Evolutionary conservation across 2,797 vertebrate species (phyloP).

Genomic region (Perodicticus potto): DNA sequence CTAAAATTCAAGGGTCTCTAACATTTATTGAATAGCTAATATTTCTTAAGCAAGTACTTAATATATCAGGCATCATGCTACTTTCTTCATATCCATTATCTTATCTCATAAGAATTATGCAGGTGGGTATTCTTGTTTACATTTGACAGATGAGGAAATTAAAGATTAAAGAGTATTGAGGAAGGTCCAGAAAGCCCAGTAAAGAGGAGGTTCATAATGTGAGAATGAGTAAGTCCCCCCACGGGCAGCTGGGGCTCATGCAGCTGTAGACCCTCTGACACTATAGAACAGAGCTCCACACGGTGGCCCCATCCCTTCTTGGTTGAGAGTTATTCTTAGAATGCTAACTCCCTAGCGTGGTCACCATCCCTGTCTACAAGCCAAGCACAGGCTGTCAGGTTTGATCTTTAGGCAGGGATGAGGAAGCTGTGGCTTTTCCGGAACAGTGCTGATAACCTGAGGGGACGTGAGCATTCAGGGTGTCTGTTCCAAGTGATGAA

Average conservation of each 20-base stretch:
- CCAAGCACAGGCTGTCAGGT: background rate
- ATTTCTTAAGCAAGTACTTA: conserved; percentile 17
- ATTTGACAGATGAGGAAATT: conserved; percentile 51
- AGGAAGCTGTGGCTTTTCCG: background rate
- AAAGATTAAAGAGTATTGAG: background rate
- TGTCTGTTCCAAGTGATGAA: background rate
- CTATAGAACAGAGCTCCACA: background rate
- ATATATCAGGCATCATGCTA: background rate
- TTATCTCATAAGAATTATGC: background rate
- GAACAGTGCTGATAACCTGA: background rate
- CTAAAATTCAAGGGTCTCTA: background rate
- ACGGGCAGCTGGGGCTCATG: background rate
- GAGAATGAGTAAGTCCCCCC: background rate
- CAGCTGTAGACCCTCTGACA: background rate
- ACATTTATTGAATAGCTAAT: background rate
- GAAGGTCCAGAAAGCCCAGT: background rate
- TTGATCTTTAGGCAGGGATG: background rate
- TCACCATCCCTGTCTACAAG: background rate
- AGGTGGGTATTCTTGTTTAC: background rate
- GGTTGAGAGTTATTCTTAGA: background rate
- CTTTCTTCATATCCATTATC: background rate
- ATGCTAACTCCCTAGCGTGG: background rate
- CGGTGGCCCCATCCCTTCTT: background rate
- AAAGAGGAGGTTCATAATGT: background rate
- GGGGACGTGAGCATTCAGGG: background rate